These are phyloP conservation scores for Phoxinus dragarum DNA, from an alignment of 2,797 vertebrate genomes.

Conservation along the genomic window DNA sequence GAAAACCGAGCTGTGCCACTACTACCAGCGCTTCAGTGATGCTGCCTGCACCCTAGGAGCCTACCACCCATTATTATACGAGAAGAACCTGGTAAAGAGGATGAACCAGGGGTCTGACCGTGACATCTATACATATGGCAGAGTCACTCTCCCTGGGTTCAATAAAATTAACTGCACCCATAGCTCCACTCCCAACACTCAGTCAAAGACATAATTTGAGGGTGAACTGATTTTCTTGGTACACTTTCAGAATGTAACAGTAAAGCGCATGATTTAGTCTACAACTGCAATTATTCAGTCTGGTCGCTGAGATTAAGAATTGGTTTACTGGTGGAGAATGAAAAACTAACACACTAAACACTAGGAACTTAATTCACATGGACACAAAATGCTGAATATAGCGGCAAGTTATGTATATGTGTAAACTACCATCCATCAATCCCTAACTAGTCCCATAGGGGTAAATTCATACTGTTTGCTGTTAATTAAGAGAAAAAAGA, in stretches of 20 bases:
- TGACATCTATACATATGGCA: conserved; percentile 76
- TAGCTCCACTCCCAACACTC: conserved; percentile 21
- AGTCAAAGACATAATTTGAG: conserved; percentile 38
- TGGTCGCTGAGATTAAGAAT: conserved; percentile 1
- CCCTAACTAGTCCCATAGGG: neutral
- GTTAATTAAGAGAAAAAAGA: conserved; percentile 11
- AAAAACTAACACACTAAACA: neutral
- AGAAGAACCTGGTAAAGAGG: conserved; percentile 84
- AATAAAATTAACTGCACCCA: conserved; percentile 72
- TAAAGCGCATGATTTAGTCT: conserved; percentile 52
- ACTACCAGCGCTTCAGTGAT: conserved; percentile 81
- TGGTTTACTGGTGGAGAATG: neutral
- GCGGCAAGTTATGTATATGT: neutral
- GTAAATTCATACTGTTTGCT: neutral
- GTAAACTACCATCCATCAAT: neutral
- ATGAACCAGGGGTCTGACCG: conserved; percentile 79
- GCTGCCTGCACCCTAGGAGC: conserved; percentile 83
- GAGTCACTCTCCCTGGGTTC: conserved; percentile 79
- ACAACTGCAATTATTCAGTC: neutral
- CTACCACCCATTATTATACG: conserved; percentile 84
- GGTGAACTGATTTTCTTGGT: neutral
- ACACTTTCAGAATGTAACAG: conserved; percentile 30
- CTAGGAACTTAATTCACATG: neutral
- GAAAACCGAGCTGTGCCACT: conserved; percentile 82
- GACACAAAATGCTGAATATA: neutral